phyloP scores from a whole-genome alignment of 2,113 vertebrate species.

The Myanophis thanlyinensis region DNA sequence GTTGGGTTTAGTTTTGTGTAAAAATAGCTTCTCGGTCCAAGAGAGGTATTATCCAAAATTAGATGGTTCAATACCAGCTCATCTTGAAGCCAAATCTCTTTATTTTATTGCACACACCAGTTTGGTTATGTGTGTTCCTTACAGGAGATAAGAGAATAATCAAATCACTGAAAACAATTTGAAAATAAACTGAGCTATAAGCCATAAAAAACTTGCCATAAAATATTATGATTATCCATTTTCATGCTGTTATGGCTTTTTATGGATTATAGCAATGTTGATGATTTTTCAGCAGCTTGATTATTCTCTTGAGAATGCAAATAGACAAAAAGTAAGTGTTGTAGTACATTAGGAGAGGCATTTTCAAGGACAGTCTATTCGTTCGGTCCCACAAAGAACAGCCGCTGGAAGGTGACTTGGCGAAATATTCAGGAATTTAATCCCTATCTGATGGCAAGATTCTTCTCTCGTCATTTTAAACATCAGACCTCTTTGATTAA shows the following conservation, averaged over 20 bases:
- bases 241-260: constrained; percentile 19
- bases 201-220: constrained; percentile 28
- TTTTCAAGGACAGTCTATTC: not conserved
- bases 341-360: not conserved
- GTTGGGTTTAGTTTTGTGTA: not conserved
- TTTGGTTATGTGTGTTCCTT: not conserved
- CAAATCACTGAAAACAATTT: constrained; percentile 41
- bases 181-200: constrained; percentile 10
- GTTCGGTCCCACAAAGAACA: not conserved
- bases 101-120: not conserved
- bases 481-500: not conserved
- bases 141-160: not conserved
- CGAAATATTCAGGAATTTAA: not conserved
- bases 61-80: not conserved
- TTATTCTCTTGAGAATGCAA: not conserved
- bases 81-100: not conserved
- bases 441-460: not conserved
- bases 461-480: not conserved
- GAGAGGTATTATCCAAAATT: not conserved
- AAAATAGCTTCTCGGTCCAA: not conserved
- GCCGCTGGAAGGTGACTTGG: not conserved
- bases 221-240: not conserved
- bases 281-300: constrained; percentile 35
- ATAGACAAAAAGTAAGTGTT: not conserved
- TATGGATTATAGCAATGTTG: not conserved